Conservation (phyloP, 2,888 invertebrate genomes). For the Cyaniris semiargus region DNA sequence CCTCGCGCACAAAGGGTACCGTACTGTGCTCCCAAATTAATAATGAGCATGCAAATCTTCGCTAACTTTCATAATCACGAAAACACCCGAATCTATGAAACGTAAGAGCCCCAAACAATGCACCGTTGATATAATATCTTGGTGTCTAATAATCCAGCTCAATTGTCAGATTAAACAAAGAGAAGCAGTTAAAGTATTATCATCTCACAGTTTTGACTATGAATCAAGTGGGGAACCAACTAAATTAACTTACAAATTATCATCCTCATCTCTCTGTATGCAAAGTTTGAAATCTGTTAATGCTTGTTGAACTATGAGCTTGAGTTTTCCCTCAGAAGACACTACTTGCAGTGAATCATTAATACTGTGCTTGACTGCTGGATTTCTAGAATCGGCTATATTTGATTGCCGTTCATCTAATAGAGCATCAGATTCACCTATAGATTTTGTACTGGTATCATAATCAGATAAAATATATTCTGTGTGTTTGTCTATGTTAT, state of each 20-base stretch:
- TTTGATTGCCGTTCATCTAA: slow-evolving; percentile 34
- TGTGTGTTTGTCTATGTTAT: slow-evolving; percentile 44
- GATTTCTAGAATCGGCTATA: slow-evolving; percentile 38
- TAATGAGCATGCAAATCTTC: no score
- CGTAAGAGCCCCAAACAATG: no score
- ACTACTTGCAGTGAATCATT: slow-evolving; percentile 48
- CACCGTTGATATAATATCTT: no score
- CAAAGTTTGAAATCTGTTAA: slow-evolving; percentile 57
- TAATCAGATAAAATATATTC: slow-evolving; percentile 28
- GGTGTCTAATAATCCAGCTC: no score
- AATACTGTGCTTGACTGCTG: slow-evolving; percentile 53
- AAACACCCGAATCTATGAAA: no score
- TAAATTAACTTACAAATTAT: slow-evolving; percentile 60
- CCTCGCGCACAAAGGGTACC: no score
- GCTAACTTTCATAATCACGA: no score
- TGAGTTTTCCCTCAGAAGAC: slow-evolving; percentile 42
- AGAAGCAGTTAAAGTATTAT: no score
- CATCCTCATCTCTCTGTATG: slow-evolving; percentile 52
- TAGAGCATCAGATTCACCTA: slow-evolving; percentile 43
- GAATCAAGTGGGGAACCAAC: no score
- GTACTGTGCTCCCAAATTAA: no score
- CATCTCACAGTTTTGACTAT: no score
- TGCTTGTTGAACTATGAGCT: slow-evolving; percentile 56
- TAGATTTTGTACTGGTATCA: slow-evolving; percentile 33
- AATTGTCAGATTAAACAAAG: no score